These are phyloP conservation scores for Periophthalmus modestus DNA, from an alignment of 2,113 vertebrate species.

Conservation along the genomic window DNA sequence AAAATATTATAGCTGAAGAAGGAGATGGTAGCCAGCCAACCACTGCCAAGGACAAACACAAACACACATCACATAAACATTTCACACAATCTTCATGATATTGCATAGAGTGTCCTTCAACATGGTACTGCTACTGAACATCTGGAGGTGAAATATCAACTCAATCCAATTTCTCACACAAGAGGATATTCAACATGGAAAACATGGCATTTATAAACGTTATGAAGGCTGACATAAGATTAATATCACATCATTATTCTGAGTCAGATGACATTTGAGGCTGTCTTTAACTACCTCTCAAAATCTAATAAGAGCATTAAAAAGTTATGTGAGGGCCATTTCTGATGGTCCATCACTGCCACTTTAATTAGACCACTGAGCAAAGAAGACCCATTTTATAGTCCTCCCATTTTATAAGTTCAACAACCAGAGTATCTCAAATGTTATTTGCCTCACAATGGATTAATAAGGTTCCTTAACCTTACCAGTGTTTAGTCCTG, in stretches of 20 bases:
- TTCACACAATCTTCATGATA: constrained; percentile 6
- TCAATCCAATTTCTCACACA: constrained; percentile 28
- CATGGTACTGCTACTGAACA: constrained; percentile 27
- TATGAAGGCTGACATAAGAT: constrained; percentile 63
- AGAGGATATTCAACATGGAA: constrained; percentile 18
- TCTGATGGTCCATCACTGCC: constrained; percentile 55
- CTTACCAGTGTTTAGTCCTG: no score
- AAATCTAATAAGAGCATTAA: constrained; percentile 57
- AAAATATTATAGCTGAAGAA: constrained; percentile 92
- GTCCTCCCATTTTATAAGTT: neutral
- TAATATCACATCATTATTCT: constrained; percentile 58
- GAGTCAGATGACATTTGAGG: constrained; percentile 62
- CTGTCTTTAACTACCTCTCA: constrained; percentile 59
- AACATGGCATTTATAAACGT: constrained; percentile 65
- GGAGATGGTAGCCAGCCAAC: constrained; percentile 93
- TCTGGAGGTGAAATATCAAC: constrained; percentile 46
- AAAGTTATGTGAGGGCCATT: constrained; percentile 57
- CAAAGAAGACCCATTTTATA: neutral
- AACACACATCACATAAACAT: neutral
- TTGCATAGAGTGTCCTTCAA: constrained; percentile 12
- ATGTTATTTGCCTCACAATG: neutral
- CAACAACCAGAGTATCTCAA: neutral
- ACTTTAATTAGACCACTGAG: constrained; percentile 42
- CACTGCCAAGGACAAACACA: constrained; percentile 77
- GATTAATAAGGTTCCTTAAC: no score